Base-by-base conservation (phyloP, 2,113 vertebrate species). In the Nibea coibor region DNA sequence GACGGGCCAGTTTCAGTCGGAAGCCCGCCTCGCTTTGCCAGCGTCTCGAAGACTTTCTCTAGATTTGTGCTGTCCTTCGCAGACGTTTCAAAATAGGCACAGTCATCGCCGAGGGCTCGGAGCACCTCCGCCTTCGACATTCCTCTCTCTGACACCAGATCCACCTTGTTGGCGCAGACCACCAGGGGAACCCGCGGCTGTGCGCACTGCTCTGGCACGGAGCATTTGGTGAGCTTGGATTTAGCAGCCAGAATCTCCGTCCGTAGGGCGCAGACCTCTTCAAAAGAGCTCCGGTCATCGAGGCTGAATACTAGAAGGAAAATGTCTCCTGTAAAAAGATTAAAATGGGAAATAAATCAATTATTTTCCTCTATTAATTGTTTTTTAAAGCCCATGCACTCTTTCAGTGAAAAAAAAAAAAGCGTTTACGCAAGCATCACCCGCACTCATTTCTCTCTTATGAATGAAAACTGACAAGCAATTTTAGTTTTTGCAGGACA, bases 301-400 rank as follows among this genome's bases (percentile, higher is more conserved):
- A 96, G 53, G 59, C 95, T 95, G 90, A 95, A 95, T 1, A 96
- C 92, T 0, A 96, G 90, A 42, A 96, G 92, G 35, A 96, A 96
- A 17, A 96, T 87, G 42, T 96, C 94, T 16, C 95, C 95, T 96
- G 88, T 20, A 78, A n/a, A 81, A 59, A 76, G 1, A 59, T 20
- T 8, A 31, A 24, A 22, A 78, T 35, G 2, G 17, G 71, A 59
- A 35, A 16, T 15, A 76, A 26, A 69, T 45, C 0, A 28, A 39
- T 72, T 5, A 70, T 3, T 24, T 47, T 0, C 4, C 24, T 45
- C 15, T 50, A 11, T 22, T 42, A 3, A 8, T 20, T 39, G 10
- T 20, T 11, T n/a, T 26, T 24, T 11, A 54, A 14, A 19, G 3
- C 4, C 1, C 2, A 61, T 16, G 15, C 3, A 35, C 15, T 26